Conservation (phyloP, 2,888 invertebrate genomes). For the Invenusta paracnida region DNA sequence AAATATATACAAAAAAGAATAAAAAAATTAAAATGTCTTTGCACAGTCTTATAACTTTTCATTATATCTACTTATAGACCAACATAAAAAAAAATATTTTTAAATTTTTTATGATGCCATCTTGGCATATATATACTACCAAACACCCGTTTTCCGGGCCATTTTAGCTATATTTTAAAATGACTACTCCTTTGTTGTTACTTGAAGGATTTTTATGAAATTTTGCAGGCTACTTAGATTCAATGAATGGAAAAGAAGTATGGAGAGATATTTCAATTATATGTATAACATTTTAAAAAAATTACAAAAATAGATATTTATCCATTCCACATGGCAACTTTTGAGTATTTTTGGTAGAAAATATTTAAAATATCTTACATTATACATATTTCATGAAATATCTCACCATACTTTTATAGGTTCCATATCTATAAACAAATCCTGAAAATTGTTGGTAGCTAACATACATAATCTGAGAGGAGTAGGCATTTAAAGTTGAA, state of each 20-base stretch:
- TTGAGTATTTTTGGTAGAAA: background rate
- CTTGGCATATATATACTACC: background rate
- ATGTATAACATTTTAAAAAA: background rate
- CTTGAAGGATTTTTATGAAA: background rate
- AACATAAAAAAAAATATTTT: background rate
- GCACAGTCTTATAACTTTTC: background rate
- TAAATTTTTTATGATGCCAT: background rate
- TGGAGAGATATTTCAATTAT: background rate
- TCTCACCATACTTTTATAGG: background rate
- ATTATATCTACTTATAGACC: background rate
- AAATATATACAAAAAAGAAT: background rate
- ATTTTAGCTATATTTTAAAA: background rate
- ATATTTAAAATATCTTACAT: background rate
- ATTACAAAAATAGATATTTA: background rate
- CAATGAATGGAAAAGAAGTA: background rate
- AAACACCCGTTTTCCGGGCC: background rate
- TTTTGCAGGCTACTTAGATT: background rate
- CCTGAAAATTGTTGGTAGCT: background rate
- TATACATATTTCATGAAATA: background rate
- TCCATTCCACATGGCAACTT: background rate
- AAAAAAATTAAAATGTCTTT: background rate
- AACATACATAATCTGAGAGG: too few species aligned
- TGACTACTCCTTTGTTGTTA: background rate
- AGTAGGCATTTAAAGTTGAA: too few species aligned
- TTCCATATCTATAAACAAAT: background rate